Evolutionary conservation across 2,113 vertebrate species (phyloP).

Genomic region (Microtus richardsoni): DNA sequence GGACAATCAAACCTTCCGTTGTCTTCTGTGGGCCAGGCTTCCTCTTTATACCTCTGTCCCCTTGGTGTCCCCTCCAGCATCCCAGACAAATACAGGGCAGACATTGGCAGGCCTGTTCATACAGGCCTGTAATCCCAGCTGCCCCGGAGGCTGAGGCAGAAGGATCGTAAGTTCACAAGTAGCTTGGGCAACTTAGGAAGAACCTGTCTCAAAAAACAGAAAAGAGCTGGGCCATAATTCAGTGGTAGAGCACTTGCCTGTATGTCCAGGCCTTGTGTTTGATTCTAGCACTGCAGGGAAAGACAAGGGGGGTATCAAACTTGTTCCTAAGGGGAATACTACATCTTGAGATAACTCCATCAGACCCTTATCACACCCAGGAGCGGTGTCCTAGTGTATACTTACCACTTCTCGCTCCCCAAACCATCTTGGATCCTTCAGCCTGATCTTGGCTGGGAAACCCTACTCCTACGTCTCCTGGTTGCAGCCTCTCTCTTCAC

Average conservation of each 20-base stretch:
- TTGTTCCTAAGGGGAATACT: neutral
- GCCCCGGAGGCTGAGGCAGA: neutral
- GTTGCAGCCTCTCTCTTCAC: neutral
- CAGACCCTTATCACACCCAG: no score
- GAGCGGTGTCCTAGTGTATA: neutral
- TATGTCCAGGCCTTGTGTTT: neutral
- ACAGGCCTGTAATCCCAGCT: neutral
- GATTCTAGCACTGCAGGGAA: neutral
- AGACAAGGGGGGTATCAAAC: neutral
- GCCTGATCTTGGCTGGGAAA: neutral
- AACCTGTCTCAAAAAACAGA: neutral
- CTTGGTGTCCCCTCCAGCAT: neutral
- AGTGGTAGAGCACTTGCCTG: neutral
- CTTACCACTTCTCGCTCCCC: neutral
- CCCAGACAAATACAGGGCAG: neutral
- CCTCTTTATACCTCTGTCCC: neutral
- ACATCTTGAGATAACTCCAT: neutral
- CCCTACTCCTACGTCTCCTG: no score
- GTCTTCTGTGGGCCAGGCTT: neutral
- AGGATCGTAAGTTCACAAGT: neutral
- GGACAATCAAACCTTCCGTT: neutral
- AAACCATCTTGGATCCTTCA: conserved; percentile 17
- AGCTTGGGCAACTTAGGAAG: neutral
- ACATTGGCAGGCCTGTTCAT: neutral
- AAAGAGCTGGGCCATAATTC: neutral